Evolutionary conservation across 2,113 vertebrate genomes (phyloP), one percentile per base, ranked within the genome.

Genomic region (Poeciliopsis prolifica): DNA sequence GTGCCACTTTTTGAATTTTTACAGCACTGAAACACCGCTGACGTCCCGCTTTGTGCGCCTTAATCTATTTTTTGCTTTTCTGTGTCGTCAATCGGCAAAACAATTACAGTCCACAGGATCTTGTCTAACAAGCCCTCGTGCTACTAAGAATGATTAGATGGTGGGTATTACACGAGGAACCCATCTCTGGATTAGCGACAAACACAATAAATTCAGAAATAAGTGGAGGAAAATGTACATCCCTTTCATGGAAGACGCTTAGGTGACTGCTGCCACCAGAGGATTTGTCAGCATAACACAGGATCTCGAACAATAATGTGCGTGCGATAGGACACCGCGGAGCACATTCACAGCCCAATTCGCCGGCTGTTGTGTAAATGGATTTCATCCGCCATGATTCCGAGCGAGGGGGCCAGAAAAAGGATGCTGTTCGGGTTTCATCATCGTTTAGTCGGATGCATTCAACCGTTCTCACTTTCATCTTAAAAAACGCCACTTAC

Each of bases 281-380:
- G 92, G 93, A 93, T 93, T 94, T 93, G 92, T 93, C 92, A 93
- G 92, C 91, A 93, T 92, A 93, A 93, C 90, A 93, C 84, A 91
- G 91, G 91, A 92, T 94, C 91, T 93, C 91, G 86, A 88, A 94
- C 90, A 93, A 94, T 93, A 86, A 88, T 72, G 84, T 89, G 89
- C 80, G 88, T 84, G 76, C 69, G 89, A 91, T 93, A 88, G 90
- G 90, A 94, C 90, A 89, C 89, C 87, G 71, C 85, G 83, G 90
- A 89, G 87, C 87, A 86, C 87, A 83, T 90, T 89, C 88, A 85
- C 17, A 78, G 78, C 33, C 68, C 44, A 72, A 91, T 90, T 87
- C 83, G 44, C 72, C 70, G 87, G 82, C 88, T 83, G 89, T 85
- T 89, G 83, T 87, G 89, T 87, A 91, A 93, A 92, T 91, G 85